These are phyloP conservation scores for Torymus aiolomorphi DNA, from an alignment of 2,888 invertebrate genomes.

Conservation along the genomic window DNA sequence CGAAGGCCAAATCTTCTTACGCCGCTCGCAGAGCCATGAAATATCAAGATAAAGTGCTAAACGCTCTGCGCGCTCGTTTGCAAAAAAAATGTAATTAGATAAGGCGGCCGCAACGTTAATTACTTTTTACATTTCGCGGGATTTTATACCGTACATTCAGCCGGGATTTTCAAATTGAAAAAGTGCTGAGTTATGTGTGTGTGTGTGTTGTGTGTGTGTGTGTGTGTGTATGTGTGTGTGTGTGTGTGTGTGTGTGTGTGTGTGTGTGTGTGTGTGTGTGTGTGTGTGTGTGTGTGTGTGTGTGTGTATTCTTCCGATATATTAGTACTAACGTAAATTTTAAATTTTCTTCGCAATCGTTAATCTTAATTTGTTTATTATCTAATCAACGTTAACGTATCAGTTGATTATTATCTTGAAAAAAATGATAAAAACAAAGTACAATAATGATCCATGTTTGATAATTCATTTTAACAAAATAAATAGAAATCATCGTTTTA, in stretches of 20 bases:
- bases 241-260: no score
- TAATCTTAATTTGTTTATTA: no score
- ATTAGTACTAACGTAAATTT: slow-evolving; percentile 3
- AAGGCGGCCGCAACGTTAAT: slow-evolving; percentile 59
- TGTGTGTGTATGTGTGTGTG: no score
- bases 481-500: neutral
- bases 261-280: no score
- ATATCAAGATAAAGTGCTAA: slow-evolving; percentile 39
- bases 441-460: no score
- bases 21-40: slow-evolving; percentile 5
- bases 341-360: neutral
- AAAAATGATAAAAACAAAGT: no score
- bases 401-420: no score
- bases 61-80: neutral
- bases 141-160: slow-evolving; percentile 54
- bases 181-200: slow-evolving; percentile 21
- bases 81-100: slow-evolving; percentile 62
- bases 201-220: no score
- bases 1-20: no score
- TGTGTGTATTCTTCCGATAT: no score
- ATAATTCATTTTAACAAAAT: neutral
- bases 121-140: slow-evolving; percentile 57
- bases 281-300: no score
- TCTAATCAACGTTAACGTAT: no score
- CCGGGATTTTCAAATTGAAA: slow-evolving; percentile 47